Percentiles rank a stretch among this genome's conserved stretches.
Conservation (phyloP, 2,797 vertebrate genomes). For the Zenarchopterus dispar region DNA sequence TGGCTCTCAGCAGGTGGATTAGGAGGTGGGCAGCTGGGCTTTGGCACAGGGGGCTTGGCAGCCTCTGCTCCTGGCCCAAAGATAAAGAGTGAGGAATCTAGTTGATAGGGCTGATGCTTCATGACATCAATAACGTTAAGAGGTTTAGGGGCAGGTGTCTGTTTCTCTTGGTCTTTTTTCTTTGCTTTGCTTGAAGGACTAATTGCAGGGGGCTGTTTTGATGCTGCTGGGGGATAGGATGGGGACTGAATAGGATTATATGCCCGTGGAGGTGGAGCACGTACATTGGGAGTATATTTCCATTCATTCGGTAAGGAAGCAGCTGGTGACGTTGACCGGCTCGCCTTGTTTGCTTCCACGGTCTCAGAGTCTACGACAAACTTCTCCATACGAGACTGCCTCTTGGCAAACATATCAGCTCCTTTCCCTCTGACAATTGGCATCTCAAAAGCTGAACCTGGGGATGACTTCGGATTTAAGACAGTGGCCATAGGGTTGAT, state of each 20-base stretch:
- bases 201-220: constrained; percentile 82
- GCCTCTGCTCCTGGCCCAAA: constrained; percentile 87
- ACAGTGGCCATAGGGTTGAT: constrained; percentile 81
- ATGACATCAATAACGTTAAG: constrained; percentile 95
- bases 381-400: constrained; percentile 98
- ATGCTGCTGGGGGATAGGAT: constrained; percentile 90
- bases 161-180: constrained; percentile 86
- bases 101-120: constrained; percentile 98
- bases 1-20: constrained; percentile 82
- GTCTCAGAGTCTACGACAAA: constrained; percentile 96
- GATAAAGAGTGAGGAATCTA: constrained; percentile 93
- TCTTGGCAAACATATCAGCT: constrained; percentile 95
- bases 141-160: constrained; percentile 89
- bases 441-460: constrained; percentile 88
- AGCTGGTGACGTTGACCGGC: constrained; percentile 87
- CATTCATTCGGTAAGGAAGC: constrained; percentile 92
- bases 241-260: constrained; percentile 96
- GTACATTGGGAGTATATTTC: constrained; percentile 95
- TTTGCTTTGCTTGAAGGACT: constrained; percentile 81
- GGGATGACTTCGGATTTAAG: constrained; percentile 64
- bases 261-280: constrained; percentile 91
- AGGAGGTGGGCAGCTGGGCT: constrained; percentile 70
- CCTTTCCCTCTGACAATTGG: constrained; percentile 92
- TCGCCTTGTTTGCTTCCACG: constrained; percentile 90
- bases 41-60: constrained; percentile 71